phyloP scores from a whole-genome alignment of 2,888 invertebrate species.

The Acrobasis suavella region DNA sequence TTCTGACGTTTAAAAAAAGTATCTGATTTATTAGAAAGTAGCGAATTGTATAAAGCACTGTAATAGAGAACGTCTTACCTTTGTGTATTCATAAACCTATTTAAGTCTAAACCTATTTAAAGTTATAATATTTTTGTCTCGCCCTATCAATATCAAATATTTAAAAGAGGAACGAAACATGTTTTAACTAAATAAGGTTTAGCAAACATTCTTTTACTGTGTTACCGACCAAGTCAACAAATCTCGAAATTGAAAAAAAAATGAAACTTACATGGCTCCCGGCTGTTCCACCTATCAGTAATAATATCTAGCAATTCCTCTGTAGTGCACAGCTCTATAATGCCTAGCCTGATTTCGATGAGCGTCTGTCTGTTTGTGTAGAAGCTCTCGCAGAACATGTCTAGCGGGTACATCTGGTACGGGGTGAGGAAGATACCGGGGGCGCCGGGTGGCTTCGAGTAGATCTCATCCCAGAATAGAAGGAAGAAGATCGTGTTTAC shows the following conservation, averaged over 20 bases:
- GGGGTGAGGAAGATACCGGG: slow-evolving; percentile 84
- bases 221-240: too few species aligned
- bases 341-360: slow-evolving; percentile 80
- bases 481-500: slow-evolving; percentile 84
- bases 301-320: slow-evolving; percentile 71
- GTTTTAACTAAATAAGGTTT: too few species aligned
- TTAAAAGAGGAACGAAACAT: too few species aligned
- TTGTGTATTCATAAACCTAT: too few species aligned
- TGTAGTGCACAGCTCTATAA: slow-evolving; percentile 51
- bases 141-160: too few species aligned
- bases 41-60: background rate
- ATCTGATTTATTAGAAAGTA: too few species aligned
- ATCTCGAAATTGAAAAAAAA: background rate
- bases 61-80: background rate
- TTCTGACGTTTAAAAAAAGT: too few species aligned
- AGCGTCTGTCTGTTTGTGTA: slow-evolving; percentile 82
- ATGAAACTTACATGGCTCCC: slow-evolving; percentile 61
- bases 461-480: slow-evolving; percentile 91
- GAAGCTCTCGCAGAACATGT: slow-evolving; percentile 86
- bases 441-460: slow-evolving; percentile 68
- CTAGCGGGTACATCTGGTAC: slow-evolving; percentile 87
- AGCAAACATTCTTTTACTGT: too few species aligned
- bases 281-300: slow-evolving; percentile 69
- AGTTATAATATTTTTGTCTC: too few species aligned
- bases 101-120: too few species aligned